Evolutionary conservation across 2,888 invertebrate genomes (phyloP), one percentile per base, ranked within the genome.

Genomic region (Cacoxenus indagator): DNA sequence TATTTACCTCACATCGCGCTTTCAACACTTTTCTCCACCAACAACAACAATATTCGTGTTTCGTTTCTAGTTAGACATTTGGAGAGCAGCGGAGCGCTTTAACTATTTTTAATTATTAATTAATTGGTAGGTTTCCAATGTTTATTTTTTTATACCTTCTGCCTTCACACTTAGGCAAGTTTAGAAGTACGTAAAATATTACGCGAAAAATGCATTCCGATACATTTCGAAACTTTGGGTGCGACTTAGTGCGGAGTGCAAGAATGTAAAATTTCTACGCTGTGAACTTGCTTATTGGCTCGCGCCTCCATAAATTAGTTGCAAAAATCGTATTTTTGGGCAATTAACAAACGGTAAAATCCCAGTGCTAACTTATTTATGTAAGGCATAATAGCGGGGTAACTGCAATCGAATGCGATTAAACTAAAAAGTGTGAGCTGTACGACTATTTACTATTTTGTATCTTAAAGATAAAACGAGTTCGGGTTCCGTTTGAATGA

Each of bases 401-500:
- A 37, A 37, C 9, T 37, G 37, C 8, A 14, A 37, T 37, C 14
- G 14, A 37, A 37, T 14, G 37, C 37, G 37, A 11, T 11, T 8
- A 45, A 11, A 45, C 14, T 17, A 9, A 14, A 59, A 31, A 9
- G 26, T 17, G 27, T 29, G 17, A 31, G 57, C 57, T 2, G 19
- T 29, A 45, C 22, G 61, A 62, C 29, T 62, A 45, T 62, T 37
- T 59, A 59, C 59, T 31, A 83, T 78, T 71, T 77, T 81, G 73
- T 75, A 79, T 78, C 81, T 80, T 72, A 64, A 72, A 83, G 80
- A 80, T 80, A 80, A 80, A 80, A n/a, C n/a, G n/a, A n/a, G n/a
- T n/a, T n/a, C 83, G 74, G 77, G 80, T 80, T 80, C 81, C 70
- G 24, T 51, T 31, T 22, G 48, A 54, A 31, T 6, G 37, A 19